Conservation (phyloP, 2,113 vertebrate genomes). For the Malaclemys terrapin region DNA sequence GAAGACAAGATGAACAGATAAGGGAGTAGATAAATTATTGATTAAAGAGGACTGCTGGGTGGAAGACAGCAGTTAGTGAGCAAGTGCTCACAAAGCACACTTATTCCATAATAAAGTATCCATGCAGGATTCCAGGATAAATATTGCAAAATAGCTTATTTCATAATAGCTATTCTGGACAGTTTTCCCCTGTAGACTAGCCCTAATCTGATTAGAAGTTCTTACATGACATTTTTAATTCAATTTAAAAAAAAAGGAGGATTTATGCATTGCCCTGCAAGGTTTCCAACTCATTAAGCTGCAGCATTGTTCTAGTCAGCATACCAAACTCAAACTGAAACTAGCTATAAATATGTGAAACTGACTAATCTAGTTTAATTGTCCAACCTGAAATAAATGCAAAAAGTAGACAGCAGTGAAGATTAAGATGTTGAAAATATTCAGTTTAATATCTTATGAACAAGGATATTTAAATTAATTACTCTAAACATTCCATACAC, state of each 20-base stretch:
- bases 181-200: background rate
- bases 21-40: background rate
- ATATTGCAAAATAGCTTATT: background rate
- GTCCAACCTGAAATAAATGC: background rate
- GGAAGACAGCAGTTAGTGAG: background rate
- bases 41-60: background rate
- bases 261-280: background rate
- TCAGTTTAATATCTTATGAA: background rate
- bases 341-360: background rate
- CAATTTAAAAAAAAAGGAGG: background rate
- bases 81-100: background rate
- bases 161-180: background rate
- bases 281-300: background rate
- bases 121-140: background rate
- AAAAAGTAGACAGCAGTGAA: background rate
- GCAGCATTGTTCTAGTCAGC: background rate
- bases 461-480: background rate
- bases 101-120: background rate
- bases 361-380: background rate
- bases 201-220: background rate
- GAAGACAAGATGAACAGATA: background rate
- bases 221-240: background rate
- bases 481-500: background rate
- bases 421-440: background rate
- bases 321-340: constrained; percentile 49